These are phyloP conservation scores for Nerophis lumbriciformis DNA, from an alignment of 2,113 vertebrate genomes.

Conservation along the genomic window DNA sequence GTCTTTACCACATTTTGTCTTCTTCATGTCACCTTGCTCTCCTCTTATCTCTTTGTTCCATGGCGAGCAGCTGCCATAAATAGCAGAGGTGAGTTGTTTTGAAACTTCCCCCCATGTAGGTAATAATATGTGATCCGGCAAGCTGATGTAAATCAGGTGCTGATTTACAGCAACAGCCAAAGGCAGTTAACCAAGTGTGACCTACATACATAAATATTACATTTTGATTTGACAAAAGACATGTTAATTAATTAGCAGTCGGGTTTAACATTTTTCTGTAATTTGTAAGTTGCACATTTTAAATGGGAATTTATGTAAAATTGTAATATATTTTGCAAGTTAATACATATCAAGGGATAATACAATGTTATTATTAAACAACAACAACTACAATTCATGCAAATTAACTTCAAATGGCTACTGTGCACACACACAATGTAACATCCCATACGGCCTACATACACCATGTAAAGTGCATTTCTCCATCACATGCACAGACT, in stretches of 20 bases:
- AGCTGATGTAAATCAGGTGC: constrained; percentile 37
- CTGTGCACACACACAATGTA: not conserved
- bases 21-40: constrained; percentile 11
- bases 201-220: constrained; percentile 20
- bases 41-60: constrained; percentile 1
- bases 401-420: not conserved
- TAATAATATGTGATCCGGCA: constrained; percentile 36
- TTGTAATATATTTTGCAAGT: too few relatives aligned
- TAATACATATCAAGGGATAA: too few relatives aligned
- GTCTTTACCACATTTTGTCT: constrained; percentile 3
- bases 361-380: too few relatives aligned
- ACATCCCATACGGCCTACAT: not conserved
- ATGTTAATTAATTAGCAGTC: not conserved
- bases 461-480: too few relatives aligned
- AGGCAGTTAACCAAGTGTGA: constrained; percentile 23
- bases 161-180: constrained; percentile 37
- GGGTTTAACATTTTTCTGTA: not conserved
- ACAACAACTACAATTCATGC: not conserved
- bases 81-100: constrained; percentile 29
- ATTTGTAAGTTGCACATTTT: not conserved
- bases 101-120: constrained; percentile 15
- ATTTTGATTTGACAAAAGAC: not conserved
- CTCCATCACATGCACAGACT: too few relatives aligned
- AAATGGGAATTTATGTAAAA: not conserved
- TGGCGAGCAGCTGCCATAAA: constrained; percentile 22